Percentiles rank a stretch among this genome's conserved stretches.
Conservation (phyloP, 2,888 invertebrate genomes). For the Eudasyphora cyanicolor region DNA sequence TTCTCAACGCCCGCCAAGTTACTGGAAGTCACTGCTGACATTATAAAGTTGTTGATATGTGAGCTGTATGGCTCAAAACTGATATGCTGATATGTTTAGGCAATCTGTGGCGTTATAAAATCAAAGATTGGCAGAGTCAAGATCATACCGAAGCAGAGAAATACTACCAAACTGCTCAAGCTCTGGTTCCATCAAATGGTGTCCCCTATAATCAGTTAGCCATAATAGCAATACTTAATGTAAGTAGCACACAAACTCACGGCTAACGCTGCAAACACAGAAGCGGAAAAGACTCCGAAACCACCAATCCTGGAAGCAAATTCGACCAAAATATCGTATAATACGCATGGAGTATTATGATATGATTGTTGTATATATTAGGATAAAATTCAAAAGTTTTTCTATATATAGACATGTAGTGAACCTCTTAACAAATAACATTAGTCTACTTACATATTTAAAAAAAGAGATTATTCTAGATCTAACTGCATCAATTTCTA, state of each 20-base stretch:
- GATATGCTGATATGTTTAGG: slow-evolving; percentile 94
- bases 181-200: slow-evolving; percentile 96
- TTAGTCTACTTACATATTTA: too few species aligned
- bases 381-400: too few species aligned
- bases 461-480: too few species aligned
- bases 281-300: slow-evolving; percentile 76
- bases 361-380: too few species aligned
- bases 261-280: slow-evolving; percentile 69
- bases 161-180: slow-evolving; percentile 96
- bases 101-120: slow-evolving; percentile 94
- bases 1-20: too few species aligned
- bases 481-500: too few species aligned
- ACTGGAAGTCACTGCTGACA: too few species aligned
- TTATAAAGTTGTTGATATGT: too few species aligned
- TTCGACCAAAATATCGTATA: slow-evolving; percentile 91
- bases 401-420: too few species aligned
- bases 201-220: slow-evolving; percentile 97
- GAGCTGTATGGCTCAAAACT: slow-evolving; percentile 93
- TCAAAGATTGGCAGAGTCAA: slow-evolving; percentile 81
- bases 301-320: slow-evolving; percentile 85
- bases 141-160: slow-evolving; percentile 83
- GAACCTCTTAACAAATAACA: too few species aligned
- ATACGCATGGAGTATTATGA: slow-evolving; percentile 92
- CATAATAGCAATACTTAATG: slow-evolving; percentile 87
- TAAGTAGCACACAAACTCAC: slow-evolving; percentile 71